Percentiles rank a stretch among this genome's conserved stretches.
These are phyloP conservation scores for Cantharis lateralis DNA, from an alignment of 2,888 invertebrate species.

Conservation along the genomic window DNA sequence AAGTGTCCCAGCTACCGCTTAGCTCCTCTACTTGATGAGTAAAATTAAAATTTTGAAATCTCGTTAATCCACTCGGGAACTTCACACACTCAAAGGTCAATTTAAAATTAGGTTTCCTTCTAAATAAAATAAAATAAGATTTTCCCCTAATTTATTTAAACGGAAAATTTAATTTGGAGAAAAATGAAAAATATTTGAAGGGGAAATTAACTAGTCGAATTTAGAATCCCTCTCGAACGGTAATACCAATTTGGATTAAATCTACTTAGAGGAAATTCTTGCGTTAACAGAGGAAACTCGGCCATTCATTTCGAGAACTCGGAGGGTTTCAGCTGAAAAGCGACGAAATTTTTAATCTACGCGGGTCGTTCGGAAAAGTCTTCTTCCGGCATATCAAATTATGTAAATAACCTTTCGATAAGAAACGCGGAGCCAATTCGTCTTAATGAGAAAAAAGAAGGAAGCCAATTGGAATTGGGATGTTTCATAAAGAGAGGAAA, in stretches of 20 bases:
- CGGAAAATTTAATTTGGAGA: neutral
- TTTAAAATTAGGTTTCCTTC: no score
- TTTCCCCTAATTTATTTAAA: neutral
- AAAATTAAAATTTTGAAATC: no score
- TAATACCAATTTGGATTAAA: constrained; percentile 31
- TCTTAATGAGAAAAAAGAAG: neutral
- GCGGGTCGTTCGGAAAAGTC: neutral
- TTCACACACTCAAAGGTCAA: no score
- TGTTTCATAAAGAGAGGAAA: neutral
- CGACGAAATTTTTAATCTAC: neutral
- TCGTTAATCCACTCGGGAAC: no score
- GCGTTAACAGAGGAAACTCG: neutral
- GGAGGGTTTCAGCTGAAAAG: neutral
- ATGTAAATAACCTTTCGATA: neutral
- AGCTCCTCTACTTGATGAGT: no score
- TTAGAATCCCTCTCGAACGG: constrained; percentile 16
- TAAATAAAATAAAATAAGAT: neutral
- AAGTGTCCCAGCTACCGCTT: no score
- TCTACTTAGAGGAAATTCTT: constrained; percentile 17
- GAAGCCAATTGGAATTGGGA: neutral
- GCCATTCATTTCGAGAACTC: neutral
- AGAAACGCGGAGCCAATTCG: neutral
- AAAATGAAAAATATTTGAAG: constrained; percentile 4
- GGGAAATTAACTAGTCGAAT: constrained; percentile 26
- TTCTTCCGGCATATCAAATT: neutral